Base-by-base conservation (phyloP, 2,797 vertebrate species). In the Distichodus sexfasciatus region DNA sequence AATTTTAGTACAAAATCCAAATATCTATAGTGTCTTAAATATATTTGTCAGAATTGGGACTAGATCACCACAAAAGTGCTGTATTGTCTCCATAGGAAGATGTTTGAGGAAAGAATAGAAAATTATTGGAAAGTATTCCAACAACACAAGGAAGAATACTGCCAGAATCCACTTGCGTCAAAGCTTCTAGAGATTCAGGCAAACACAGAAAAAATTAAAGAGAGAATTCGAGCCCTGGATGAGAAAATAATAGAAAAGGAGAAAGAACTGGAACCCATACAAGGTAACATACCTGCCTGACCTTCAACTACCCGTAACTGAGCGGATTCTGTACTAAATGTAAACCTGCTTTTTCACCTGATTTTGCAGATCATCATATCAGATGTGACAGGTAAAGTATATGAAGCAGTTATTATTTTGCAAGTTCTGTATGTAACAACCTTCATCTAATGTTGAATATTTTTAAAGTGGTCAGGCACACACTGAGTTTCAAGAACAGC, bases 61-160 rank as follows among this genome's bases (percentile, higher is more conserved):
- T 44, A 47, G 14, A 35, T 43, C 4, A 29, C 38, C 17, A 48
- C 38, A 41, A 35, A 21, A 10, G 2, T 65, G 6, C 50, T 36
- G 19, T 23, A 76, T 75, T 83, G 9, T 24, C 48, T 38, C 28
- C 59, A 41, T 59, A 80, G 91, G 83, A 81, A 85, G 36, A 76
- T 82, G 54, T 90, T 84, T 1, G 79, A 87, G 35, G 87, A 90
- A 43, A 88, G 83, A 71, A 84, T 88, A 31, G 79, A 82, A 50
- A 85, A 70, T 64, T 91, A 85, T 69, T 80, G 51, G 74, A 79
- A 81, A 47, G 79, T 66, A 41, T 88, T 87, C 41, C 82, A 87
- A 59, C 75, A 82, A 0, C 79, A 87, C 35, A 83, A 87, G 82
- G 86, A 88, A 14, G 76, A 77, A 63, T 90, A 87, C 78, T 83